Base-by-base conservation (phyloP, 2,888 invertebrate genomes). In the Dicyrtoma fusca region DNA sequence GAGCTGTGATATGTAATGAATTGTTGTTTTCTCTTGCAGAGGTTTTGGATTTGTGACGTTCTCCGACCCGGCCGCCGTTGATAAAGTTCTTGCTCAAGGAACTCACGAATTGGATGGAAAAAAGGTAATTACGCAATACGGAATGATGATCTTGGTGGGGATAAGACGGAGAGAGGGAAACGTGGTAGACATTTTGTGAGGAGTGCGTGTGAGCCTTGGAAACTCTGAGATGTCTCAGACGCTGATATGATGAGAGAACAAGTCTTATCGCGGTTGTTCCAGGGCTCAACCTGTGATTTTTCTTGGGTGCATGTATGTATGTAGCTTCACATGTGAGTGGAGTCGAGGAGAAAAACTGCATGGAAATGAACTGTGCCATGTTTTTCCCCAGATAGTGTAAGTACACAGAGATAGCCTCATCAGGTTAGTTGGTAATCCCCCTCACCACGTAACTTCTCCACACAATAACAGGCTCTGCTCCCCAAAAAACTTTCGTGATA, bases 1-100 rank as follows among this genome's bases (percentile, higher is more conserved):
- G 19, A 49, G 45, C 34, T 34, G 4, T 34, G 34, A 5, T 34
- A 8, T 34, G 34, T 13, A 19, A 55, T 55, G 55, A 19, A 19
- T 55, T 17, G 23, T 17, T 21, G 5, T 21, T 63, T 63, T 63
- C 25, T 47, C 45, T 47, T 89, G 79, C 91, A 97, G 97, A 89
- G 98, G 98, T 84, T 99, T 99, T 86, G 99, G 99, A 84, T 99
- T 99, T 89, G 96, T 99, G 88, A 99, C 98, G 86, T 99, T 97
- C 88, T 92, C 93, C 86, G 97, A 98, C 87, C 92, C 97, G 84
- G 89, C 92, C 87, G 93, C 95, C 88, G 97, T 98, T 89, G 97
- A 98, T 89, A 97, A 97, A 89, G 97, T 99, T 86, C 91, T 99
- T 89, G 92, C 94, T 85, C 94, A 95, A 88, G 92, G 94, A 87